Percentiles rank a stretch among this genome's conserved stretches.
Conservation (phyloP, 53 echinoderm and acorn worm genomes). For the Holothuria leucospilota region DNA sequence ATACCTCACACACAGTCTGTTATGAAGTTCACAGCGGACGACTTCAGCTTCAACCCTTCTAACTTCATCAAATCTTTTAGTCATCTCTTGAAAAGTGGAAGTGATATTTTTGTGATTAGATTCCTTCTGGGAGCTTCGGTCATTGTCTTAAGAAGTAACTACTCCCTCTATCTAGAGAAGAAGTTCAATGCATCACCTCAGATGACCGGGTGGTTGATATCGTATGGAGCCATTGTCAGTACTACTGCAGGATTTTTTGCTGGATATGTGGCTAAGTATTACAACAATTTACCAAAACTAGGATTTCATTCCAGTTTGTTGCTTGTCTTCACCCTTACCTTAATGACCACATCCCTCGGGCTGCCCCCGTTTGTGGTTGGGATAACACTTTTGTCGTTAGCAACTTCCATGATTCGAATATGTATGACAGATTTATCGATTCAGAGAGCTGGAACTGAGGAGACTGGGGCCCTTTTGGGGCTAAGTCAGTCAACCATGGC, state of each 20-base stretch:
- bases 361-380: conserved; percentile 63
- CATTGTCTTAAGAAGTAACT: conserved; percentile 86
- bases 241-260: conserved; percentile 70
- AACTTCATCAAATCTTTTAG: conserved; percentile 72
- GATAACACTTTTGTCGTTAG: conserved; percentile 61
- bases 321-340: conserved; percentile 56
- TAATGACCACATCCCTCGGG: conserved; percentile 65
- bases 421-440: conserved; percentile 80
- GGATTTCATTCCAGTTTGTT: conserved; percentile 69
- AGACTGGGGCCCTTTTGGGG: conserved; percentile 84
- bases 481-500: conserved; percentile 83
- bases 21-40: conserved; percentile 69
- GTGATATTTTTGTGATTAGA: conserved; percentile 81
- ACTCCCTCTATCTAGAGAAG: conserved; percentile 78
- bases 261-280: conserved; percentile 69
- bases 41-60: conserved; percentile 59
- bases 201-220: conserved; percentile 82
- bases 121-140: conserved; percentile 78
- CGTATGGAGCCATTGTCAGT: conserved; percentile 73
- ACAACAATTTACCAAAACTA: conserved; percentile 65
- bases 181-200: conserved; percentile 73
- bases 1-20: conserved; percentile 64
- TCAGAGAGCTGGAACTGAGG: conserved; percentile 57
- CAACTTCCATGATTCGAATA: conserved; percentile 71
- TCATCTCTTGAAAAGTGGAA: conserved; percentile 62